Conservation (phyloP, 2,797 vertebrate genomes). For the Gastrophryne carolinensis region DNA sequence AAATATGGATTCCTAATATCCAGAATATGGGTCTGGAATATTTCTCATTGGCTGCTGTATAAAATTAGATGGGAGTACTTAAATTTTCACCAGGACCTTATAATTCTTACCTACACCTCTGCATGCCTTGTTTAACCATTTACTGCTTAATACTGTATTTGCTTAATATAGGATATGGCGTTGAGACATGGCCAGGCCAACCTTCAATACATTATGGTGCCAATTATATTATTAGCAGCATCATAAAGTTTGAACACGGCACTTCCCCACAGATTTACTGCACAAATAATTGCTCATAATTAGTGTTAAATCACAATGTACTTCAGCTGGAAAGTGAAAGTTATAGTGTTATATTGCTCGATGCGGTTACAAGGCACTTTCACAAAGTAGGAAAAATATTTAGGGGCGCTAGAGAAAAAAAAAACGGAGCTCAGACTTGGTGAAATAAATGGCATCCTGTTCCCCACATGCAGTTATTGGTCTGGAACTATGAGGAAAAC, state of each 20-base stretch:
- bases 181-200: no score
- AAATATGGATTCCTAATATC: no score
- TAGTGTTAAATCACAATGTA: constrained; percentile 4
- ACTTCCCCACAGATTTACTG: background rate
- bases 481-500: background rate
- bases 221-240: background rate
- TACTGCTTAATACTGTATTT: no score
- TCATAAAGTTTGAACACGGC: background rate
- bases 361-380: constrained; percentile 21
- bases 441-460: constrained; percentile 14
- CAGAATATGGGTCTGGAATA: no score
- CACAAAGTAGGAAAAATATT: background rate
- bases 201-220: no score
- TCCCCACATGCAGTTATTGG: constrained; percentile 16
- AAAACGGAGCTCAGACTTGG: background rate
- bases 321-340: constrained; percentile 16
- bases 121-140: no score
- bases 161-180: no score
- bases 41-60: no score
- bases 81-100: no score
- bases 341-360: constrained; percentile 5
- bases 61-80: no score
- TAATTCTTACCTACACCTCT: no score
- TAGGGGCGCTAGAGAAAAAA: background rate
- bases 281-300: background rate